A percentile compares a stretch with the other conserved stretches of the same genome.
Conservation (phyloP, 2,888 invertebrate species). For the Arenicola marina region DNA sequence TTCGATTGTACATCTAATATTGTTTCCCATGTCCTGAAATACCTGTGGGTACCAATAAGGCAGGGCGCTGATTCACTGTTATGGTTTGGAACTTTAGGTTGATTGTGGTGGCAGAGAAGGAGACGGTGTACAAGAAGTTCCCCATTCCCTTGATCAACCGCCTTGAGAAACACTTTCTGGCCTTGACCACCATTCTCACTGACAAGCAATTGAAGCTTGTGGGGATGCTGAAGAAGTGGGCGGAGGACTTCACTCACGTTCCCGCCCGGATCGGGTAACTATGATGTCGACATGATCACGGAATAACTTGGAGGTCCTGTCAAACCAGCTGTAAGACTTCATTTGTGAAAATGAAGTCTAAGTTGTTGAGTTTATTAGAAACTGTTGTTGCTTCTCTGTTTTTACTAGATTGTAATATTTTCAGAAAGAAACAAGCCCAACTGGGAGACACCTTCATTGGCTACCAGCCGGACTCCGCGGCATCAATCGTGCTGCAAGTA, state of each 20-base stretch:
- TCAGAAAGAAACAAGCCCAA: neutral
- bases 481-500: conserved; percentile 46
- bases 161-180: conserved; percentile 57
- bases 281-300: too few relatives aligned
- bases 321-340: too few relatives aligned
- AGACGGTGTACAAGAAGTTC: conserved; percentile 51
- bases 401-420: too few relatives aligned
- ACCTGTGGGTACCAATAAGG: too few relatives aligned
- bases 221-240: conserved; percentile 39
- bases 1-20: too few relatives aligned
- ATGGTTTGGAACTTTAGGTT: conserved; percentile 39
- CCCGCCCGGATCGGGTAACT: too few relatives aligned
- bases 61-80: neutral
- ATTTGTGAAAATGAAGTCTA: too few relatives aligned
- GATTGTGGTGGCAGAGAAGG: conserved; percentile 55
- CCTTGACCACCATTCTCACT: conserved; percentile 46
- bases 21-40: too few relatives aligned
- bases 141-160: conserved; percentile 57
- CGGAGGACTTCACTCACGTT: conserved; percentile 32
- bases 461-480: conserved; percentile 47
- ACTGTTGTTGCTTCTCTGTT: too few relatives aligned
- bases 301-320: too few relatives aligned
- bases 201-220: conserved; percentile 37
- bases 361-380: too few relatives aligned
- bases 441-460: conserved; percentile 49